Evolutionary conservation across 2,113 vertebrate species (phyloP).

Genomic region (Atractosteus spatula): DNA sequence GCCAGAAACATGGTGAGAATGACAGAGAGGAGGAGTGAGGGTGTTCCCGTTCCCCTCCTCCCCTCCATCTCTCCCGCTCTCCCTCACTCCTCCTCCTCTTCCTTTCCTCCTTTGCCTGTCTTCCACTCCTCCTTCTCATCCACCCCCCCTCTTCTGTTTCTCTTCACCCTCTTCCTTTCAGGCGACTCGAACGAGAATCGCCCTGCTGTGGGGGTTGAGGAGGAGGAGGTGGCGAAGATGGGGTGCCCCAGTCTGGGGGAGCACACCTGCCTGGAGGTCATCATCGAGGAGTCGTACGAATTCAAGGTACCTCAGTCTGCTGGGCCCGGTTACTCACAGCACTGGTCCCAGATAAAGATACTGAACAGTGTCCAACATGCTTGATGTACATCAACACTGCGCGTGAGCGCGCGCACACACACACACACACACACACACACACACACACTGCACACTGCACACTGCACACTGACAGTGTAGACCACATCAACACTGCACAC

Average conservation of each 20-base stretch:
- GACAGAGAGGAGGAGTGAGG: not conserved
- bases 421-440: not conserved
- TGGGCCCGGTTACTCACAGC: not conserved
- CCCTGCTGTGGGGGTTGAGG: conserved; percentile 53
- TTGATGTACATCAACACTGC: not conserved
- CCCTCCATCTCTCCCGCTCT: too few relatives aligned
- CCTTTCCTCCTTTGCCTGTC: too few relatives aligned
- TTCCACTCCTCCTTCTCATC: too few relatives aligned
- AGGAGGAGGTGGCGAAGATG: conserved; percentile 73
- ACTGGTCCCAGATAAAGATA: not conserved
- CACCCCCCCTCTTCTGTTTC: too few relatives aligned
- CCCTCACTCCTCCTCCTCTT: not conserved
- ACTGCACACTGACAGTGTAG: not conserved
- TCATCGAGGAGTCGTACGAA: conserved; percentile 76
- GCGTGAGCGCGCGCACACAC: not conserved
- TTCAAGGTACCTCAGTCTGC: conserved; percentile 60
- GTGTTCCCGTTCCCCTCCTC: not conserved
- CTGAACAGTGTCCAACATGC: not conserved
- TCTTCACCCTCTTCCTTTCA: conserved; percentile 23
- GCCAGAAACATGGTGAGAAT: conserved; percentile 66
- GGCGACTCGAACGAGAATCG: conserved; percentile 75
- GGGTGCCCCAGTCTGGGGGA: conserved; percentile 71
- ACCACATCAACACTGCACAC: not conserved
- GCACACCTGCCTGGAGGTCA: conserved; percentile 69
- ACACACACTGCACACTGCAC: not conserved